Base-by-base conservation (phyloP, 2,797 vertebrate genomes). In the Steatocranus sp. region DNA sequence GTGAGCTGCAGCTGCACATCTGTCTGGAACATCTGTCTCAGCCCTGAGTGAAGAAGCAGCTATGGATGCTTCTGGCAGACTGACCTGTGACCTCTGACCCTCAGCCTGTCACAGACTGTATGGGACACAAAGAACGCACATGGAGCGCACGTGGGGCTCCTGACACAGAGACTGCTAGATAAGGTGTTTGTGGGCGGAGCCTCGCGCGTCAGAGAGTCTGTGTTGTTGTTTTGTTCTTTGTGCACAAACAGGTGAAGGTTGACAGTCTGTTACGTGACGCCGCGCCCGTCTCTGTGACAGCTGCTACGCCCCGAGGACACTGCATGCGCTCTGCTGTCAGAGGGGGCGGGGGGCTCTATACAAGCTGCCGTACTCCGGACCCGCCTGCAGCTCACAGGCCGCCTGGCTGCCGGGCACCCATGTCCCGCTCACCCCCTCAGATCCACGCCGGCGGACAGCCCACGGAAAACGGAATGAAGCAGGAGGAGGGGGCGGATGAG, bases 381-480 rank as follows among this genome's bases (percentile, higher is more conserved):
- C 38, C 14, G 63, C 14, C 20, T 8, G 36, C 36, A 68, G 63
- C 63, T 10, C 20, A 70, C 63, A 18, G 63, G 34, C 61, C 34
- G 8, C 61, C n/a, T 66, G 34, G 61, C 36, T 41, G 63, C 36
- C 61, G 34, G 61, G n/a, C n/a, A 66, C 18, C 32, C 34, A 66
- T 66, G 61, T 66, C 61, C 5, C 34, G 61, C 61, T 41, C 61
- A 66, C 61, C 5, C 5, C 36, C 36, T 66, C 61, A 41, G 20
- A 15, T 41, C 61, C 61, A 66, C 61, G 61, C 20, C 36, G 12
- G 36, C 61, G 12, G 36, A 41, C 36, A 66, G 61, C 15, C 41
- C 17, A 2, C 8, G 50, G 88, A 89, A 48, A 92, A 90, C 73
- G 91, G 91, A 17, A 63, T 38, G 18, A 79, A 79, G 9, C 49